Conservation (phyloP, 2,888 invertebrate species). For the Ceraclea dissimilis region DNA sequence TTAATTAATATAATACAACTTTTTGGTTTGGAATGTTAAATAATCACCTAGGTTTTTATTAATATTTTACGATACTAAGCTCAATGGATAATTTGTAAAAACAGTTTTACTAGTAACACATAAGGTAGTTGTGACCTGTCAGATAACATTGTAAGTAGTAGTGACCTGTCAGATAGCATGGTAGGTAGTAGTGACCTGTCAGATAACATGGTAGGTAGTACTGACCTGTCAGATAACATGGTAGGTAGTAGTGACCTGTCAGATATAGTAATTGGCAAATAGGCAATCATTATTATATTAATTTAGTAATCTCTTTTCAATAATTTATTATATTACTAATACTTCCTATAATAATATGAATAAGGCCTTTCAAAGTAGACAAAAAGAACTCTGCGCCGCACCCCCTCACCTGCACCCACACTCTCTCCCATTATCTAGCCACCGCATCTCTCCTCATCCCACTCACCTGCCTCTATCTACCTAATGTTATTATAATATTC, state of each 20-base stretch:
- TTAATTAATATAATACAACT: slow-evolving; percentile 19
- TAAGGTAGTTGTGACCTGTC: slow-evolving; percentile 24
- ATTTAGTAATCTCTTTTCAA: not conserved
- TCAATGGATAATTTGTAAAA: slow-evolving; percentile 27
- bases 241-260: slow-evolving; percentile 24
- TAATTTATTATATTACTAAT: slow-evolving; percentile 8
- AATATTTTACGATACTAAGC: slow-evolving; percentile 26
- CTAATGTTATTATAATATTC: not conserved
- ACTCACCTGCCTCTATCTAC: not conserved
- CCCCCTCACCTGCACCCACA: slow-evolving; percentile 6
- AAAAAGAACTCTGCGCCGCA: slow-evolving; percentile 20
- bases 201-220: slow-evolving; percentile 24
- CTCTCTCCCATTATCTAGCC: slow-evolving; percentile 6
- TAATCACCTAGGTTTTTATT: slow-evolving; percentile 18
- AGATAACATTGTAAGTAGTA: slow-evolving; percentile 24
- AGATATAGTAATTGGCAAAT: slow-evolving; percentile 26
- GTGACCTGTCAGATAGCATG: slow-evolving; percentile 25
- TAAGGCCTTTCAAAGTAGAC: slow-evolving; percentile 27
- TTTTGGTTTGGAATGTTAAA: slow-evolving; percentile 12
- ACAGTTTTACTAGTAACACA: slow-evolving; percentile 25
- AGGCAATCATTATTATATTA: slow-evolving; percentile 25
- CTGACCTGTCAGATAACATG: slow-evolving; percentile 25
- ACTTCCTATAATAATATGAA: slow-evolving; percentile 23
- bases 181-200: slow-evolving; percentile 24
- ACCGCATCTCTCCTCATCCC: not conserved